phyloP scores from a whole-genome alignment of 2,888 invertebrate species.

The Microctonus aethiopoides region DNA sequence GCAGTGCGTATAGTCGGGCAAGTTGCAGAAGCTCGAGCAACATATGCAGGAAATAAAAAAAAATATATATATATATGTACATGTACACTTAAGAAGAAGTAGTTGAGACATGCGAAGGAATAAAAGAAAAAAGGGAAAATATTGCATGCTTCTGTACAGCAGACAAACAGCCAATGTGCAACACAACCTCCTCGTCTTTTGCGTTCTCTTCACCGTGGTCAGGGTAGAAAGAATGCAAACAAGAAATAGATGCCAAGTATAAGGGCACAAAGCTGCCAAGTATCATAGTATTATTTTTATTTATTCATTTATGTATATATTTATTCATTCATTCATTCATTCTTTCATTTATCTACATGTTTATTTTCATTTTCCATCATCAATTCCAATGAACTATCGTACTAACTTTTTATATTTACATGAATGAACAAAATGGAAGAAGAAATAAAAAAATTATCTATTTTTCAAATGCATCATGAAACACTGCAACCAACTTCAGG shows the following conservation, averaged over 20 bases:
- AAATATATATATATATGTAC: neutral
- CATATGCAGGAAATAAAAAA: neutral
- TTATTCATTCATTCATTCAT: no score
- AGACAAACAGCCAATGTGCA: neutral
- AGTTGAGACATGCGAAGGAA: constrained; percentile 14
- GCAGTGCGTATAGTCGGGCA: neutral
- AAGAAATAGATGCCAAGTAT: constrained; percentile 23
- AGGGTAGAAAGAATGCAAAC: constrained; percentile 28
- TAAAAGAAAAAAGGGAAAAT: neutral
- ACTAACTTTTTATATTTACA: neutral
- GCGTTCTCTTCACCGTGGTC: constrained; percentile 12
- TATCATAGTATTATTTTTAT: constrained; percentile 24
- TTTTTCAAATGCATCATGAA: neutral
- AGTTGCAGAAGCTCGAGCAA: neutral
- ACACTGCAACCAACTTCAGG: neutral
- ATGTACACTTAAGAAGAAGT: neutral
- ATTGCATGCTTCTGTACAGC: neutral
- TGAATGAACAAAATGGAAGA: neutral
- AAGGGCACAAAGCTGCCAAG: constrained; percentile 6
- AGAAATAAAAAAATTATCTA: neutral
- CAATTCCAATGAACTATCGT: neutral
- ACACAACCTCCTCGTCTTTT: neutral
- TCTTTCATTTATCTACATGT: no score
- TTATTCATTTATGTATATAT: neutral
- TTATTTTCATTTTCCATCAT: neutral